A percentile compares a stretch with the other conserved stretches of the same genome.
Conservation (phyloP, 2,888 invertebrate genomes). For the Scaptomyza caliginosa region DNA sequence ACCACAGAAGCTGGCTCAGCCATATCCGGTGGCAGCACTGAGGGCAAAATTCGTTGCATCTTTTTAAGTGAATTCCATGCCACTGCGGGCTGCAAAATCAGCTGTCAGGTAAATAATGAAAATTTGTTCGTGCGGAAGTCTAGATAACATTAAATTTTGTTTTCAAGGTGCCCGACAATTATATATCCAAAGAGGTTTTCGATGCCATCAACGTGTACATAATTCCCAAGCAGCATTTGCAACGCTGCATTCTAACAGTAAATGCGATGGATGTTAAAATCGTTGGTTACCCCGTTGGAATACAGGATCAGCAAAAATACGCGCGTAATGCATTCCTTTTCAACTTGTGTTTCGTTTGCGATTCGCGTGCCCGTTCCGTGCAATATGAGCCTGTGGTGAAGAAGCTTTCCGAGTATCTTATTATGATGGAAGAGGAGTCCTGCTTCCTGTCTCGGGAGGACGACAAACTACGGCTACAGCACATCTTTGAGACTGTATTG, state of each 20-base stretch:
- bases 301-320: constrained; percentile 94
- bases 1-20: constrained; percentile 42
- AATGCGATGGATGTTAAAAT: constrained; percentile 92
- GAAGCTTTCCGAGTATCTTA: constrained; percentile 96
- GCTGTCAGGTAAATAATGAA: constrained; percentile 93
- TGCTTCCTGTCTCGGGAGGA: constrained; percentile 90
- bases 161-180: constrained; percentile 92
- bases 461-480: constrained; percentile 88
- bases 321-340: constrained; percentile 97
- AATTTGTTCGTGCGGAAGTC: background rate
- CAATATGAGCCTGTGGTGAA: constrained; percentile 97
- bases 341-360: constrained; percentile 97
- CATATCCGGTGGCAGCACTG: constrained; percentile 87
- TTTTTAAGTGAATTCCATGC: constrained; percentile 92
- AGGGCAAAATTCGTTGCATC: constrained; percentile 92
- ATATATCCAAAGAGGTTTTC: constrained; percentile 95
- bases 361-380: constrained; percentile 93
- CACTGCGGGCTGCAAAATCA: constrained; percentile 92
- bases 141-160: background rate
- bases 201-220: constrained; percentile 97
- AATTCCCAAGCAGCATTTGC: constrained; percentile 96
- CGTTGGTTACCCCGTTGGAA: constrained; percentile 95
- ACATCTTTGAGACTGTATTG: constrained; percentile 91
- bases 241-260: constrained; percentile 95
- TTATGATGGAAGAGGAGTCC: constrained; percentile 93